A percentile compares a stretch with the other conserved stretches of the same genome.
Conservation (phyloP, 1,140 invertebrate genomes). For the Delia radicum region DNA sequence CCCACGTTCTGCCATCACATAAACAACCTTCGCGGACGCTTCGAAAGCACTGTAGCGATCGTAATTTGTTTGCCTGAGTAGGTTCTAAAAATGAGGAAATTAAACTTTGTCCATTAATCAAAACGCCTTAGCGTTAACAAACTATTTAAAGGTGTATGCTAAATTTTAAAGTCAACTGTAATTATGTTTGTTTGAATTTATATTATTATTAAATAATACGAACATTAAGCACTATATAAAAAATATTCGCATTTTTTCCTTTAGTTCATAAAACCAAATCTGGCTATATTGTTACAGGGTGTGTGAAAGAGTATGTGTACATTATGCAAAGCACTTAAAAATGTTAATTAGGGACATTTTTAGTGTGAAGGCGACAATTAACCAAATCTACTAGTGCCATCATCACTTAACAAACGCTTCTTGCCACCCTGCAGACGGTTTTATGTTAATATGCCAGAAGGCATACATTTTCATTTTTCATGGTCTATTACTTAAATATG, state of each 20-base stretch:
- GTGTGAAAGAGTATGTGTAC: background rate
- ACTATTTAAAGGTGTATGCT: no score
- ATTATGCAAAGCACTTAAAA: constrained; percentile 16
- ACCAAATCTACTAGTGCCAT: background rate
- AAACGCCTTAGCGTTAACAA: no score
- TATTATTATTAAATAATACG: background rate
- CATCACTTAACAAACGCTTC: background rate
- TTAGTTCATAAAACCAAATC: background rate
- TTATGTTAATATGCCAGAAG: constrained; percentile 7
- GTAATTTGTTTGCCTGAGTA: no score
- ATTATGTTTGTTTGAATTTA: background rate
- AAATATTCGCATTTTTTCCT: background rate
- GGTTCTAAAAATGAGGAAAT: no score
- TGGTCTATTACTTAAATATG: background rate
- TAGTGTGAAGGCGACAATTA: constrained; percentile 18
- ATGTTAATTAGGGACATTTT: constrained; percentile 19
- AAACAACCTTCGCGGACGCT: no score
- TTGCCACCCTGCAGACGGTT: background rate
- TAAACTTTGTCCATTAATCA: no score
- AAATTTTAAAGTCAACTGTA: background rate
- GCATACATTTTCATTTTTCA: constrained; percentile 7
- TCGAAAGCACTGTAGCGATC: no score
- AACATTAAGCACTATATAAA: constrained; percentile 4
- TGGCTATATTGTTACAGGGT: background rate
- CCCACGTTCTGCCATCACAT: no score